Percentiles rank a stretch among this genome's conserved stretches.
Conservation (phyloP, 2,797 vertebrate species). For the Smutsia temminckii region DNA sequence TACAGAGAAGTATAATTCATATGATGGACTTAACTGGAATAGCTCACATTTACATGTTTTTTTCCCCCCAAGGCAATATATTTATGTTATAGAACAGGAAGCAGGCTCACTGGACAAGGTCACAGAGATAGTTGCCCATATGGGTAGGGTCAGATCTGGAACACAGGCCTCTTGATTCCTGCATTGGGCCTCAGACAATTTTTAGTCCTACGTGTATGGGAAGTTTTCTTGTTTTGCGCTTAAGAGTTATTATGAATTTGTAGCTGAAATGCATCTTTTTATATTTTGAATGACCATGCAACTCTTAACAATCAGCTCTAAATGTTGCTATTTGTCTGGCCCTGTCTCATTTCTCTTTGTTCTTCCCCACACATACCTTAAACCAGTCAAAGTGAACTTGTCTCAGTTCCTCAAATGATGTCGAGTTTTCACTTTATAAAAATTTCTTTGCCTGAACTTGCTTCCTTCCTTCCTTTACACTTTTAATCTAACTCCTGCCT, state of each 20-base stretch:
- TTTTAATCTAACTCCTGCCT: not conserved
- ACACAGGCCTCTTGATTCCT: not conserved
- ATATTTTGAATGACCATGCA: not conserved
- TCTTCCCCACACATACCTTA: not conserved
- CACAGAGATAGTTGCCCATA: not conserved
- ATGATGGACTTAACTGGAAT: not conserved
- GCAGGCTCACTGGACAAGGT: not conserved
- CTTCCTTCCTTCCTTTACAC: not conserved
- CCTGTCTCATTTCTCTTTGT: not conserved
- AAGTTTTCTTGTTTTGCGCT: not conserved
- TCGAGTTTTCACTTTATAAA: not conserved
- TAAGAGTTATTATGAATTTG: not conserved
- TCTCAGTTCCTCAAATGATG: constrained; percentile 3
- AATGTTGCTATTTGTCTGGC: not conserved
- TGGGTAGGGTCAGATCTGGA: not conserved
- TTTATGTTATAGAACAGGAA: not conserved
- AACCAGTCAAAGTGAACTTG: not conserved
- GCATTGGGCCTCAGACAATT: not conserved
- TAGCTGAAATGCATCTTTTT: not conserved
- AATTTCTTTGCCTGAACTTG: not conserved
- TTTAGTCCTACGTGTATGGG: not conserved
- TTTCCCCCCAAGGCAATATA: not conserved
- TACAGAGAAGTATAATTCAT: not conserved
- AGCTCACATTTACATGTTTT: not conserved
- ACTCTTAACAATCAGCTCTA: not conserved